Base-by-base conservation (phyloP, 2,888 invertebrate species). In the Archaeoteleia sp. region DNA sequence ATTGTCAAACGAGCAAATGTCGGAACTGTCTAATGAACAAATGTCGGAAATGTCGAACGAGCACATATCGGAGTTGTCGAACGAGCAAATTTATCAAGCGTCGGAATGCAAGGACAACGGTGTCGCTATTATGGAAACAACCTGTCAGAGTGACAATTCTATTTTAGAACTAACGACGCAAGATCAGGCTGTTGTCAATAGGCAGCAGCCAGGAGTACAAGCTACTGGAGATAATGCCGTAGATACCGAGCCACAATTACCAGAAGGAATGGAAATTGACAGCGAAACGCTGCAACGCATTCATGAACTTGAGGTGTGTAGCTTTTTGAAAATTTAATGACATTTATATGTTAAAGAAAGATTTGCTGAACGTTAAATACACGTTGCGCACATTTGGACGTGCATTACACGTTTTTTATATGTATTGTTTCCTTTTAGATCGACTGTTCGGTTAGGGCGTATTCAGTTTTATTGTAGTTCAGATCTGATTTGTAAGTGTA, bases 261-360 rank as follows among this genome's bases (percentile, higher is more conserved):
- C 83, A 1, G 84, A 83, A 60, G 84, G 80, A 48, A 84, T 84
- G 82, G 84, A 84, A 51, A 84, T 84, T 29, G 84, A 84, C 39
- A 83, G 81, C 17, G 84, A 84, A 67, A 84, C 84, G 0, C 70
- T 84, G 23, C 84, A 84, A 51, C 82, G 84, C 34, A 84, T 84
- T 63, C 84, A 84, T 39, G 84, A 84, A 58, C 74, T 84, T 29
- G 84, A 84, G 76, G 84, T 82, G 43, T 12, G 9, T 15, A 32
- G 29, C 29, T 29, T 29, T 29, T 15, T 35, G 23, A 23, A 15
- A 34, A 17, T 25, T 14, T 48, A 23, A 29, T 29, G 23, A 23
- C n/a, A n/a, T n/a, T n/a, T 23, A 23, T 7, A 23, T 23, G 39
- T 35, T 49, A 23, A 23, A 57, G 7, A 42, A 5, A 7, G 34